A percentile compares a stretch with the other conserved stretches of the same genome.
Evolutionary conservation across 2,113 vertebrate genomes (phyloP).

Genomic region (Larimichthys crocea): DNA sequence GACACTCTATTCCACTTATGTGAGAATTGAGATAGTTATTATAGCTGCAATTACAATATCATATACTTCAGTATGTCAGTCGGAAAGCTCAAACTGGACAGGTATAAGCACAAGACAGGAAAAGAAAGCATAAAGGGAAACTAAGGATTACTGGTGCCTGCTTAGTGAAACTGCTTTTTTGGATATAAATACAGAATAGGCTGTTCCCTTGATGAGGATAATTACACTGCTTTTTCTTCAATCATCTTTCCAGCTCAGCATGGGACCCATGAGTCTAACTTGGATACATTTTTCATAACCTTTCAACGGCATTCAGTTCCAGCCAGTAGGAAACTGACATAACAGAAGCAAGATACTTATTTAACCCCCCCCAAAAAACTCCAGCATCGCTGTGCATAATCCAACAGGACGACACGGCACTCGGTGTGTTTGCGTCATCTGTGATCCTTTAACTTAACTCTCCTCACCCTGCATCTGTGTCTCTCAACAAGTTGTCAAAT

Average conservation of each 20-base stretch:
- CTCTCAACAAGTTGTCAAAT: slow-evolving; percentile 54
- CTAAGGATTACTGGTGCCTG: slow-evolving; percentile 31
- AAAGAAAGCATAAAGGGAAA: background rate
- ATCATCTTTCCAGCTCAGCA: slow-evolving; percentile 64
- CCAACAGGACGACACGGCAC: slow-evolving; percentile 20
- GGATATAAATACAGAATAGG: slow-evolving; percentile 52
- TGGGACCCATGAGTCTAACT: slow-evolving; percentile 59
- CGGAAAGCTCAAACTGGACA: slow-evolving; percentile 23
- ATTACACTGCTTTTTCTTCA: slow-evolving; percentile 63
- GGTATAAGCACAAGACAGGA: background rate
- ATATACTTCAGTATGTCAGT: background rate
- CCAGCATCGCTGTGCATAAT: slow-evolving; percentile 42
- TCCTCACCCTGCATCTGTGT: slow-evolving; percentile 10
- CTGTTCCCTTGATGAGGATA: slow-evolving; percentile 59
- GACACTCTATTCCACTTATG: slow-evolving; percentile 24
- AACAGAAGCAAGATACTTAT: slow-evolving; percentile 51
- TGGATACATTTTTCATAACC: slow-evolving; percentile 68
- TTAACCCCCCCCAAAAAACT: slow-evolving; percentile 43
- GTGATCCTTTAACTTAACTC: slow-evolving; percentile 6
- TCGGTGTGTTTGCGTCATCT: slow-evolving; percentile 49
- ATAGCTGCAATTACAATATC: background rate
- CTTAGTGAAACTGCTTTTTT: slow-evolving; percentile 48
- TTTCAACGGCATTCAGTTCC: slow-evolving; percentile 64
- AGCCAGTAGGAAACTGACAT: slow-evolving; percentile 55
- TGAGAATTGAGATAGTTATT: slow-evolving; percentile 26